phyloP scores from a whole-genome alignment of 2,113 vertebrate species.

The Oncorhynchus mykiss region DNA sequence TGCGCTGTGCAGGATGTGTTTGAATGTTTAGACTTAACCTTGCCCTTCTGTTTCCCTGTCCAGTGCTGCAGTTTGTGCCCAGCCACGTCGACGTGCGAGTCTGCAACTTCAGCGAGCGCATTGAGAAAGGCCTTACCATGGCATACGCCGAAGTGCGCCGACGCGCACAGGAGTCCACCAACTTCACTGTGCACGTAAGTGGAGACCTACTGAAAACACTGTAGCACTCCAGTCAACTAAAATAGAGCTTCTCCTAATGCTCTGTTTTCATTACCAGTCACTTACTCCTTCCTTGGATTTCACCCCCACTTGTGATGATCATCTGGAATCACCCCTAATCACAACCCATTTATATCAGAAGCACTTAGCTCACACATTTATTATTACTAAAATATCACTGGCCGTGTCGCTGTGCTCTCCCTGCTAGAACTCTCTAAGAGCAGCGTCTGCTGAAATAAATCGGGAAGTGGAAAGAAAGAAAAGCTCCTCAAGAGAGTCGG shows the following conservation, averaged over 20 bases:
- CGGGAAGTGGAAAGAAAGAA: not conserved
- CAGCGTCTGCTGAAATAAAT: not conserved
- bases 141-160: slow-evolving; percentile 85
- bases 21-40: not conserved
- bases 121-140: slow-evolving; percentile 85
- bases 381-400: not conserved
- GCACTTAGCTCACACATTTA: not conserved
- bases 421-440: not conserved
- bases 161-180: slow-evolving; percentile 75
- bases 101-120: slow-evolving; percentile 89
- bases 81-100: slow-evolving; percentile 80
- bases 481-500: not conserved
- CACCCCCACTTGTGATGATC: not conserved
- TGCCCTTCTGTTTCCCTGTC: slow-evolving; percentile 8
- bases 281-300: slow-evolving; percentile 1
- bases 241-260: not conserved
- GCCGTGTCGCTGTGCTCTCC: too few relatives aligned
- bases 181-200: slow-evolving; percentile 90
- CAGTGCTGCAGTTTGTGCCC: slow-evolving; percentile 97
- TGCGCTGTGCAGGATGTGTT: not conserved
- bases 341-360: not conserved
- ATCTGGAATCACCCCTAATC: slow-evolving; percentile 3
- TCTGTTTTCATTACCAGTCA: slow-evolving; percentile 14
- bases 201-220: not conserved
- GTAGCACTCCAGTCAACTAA: not conserved